Evolutionary conservation across 2,888 invertebrate genomes (phyloP).

Genomic region (Nomada goodeniana): DNA sequence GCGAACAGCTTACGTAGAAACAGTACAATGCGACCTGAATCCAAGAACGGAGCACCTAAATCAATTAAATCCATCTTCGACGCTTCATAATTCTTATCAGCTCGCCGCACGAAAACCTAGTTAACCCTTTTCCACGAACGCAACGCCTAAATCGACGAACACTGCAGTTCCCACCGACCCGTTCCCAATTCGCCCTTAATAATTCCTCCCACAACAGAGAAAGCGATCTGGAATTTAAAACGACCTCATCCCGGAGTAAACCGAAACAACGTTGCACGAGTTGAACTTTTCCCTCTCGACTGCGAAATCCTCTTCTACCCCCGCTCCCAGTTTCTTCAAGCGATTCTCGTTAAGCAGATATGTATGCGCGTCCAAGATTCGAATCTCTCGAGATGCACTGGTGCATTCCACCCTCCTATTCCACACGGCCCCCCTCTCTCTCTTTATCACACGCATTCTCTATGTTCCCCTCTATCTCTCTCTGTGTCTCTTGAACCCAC

Average conservation of each 20-base stretch:
- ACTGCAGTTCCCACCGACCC: neutral
- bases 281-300: slow-evolving; percentile 13
- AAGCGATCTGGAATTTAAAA: slow-evolving; percentile 9
- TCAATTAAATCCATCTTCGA: too few species aligned
- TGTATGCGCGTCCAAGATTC: slow-evolving; percentile 32
- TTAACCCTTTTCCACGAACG: neutral
- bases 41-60: too few species aligned
- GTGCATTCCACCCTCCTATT: neutral
- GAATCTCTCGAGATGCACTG: slow-evolving; percentile 17
- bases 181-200: neutral
- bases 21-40: too few species aligned
- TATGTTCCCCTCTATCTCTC: too few species aligned
- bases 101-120: neutral
- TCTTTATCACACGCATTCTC: neutral
- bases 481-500: neutral
- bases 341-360: slow-evolving; percentile 33
- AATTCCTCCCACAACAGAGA: neutral
- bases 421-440: too few species aligned
- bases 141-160: neutral
- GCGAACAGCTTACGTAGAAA: too few species aligned
- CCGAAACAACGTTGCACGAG: neutral
- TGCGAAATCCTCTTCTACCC: too few species aligned
- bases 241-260: neutral
- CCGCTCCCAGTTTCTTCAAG: neutral
- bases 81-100: too few species aligned